Evolutionary conservation across 2,888 invertebrate species (phyloP).

Genomic region (Cyclophora punctaria): DNA sequence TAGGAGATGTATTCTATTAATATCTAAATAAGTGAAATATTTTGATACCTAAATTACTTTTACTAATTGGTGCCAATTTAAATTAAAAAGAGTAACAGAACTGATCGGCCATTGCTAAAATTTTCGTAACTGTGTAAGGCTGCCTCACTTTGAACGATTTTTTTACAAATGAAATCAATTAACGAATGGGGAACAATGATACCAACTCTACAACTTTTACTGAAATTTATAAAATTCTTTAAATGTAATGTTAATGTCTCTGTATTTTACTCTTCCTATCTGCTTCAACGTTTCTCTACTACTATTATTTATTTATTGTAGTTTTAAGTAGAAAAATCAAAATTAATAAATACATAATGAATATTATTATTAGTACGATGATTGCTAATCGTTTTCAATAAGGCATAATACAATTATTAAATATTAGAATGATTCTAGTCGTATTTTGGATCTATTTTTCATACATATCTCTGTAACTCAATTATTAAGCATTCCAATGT

Average conservation of each 20-base stretch:
- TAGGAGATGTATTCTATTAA: not conserved
- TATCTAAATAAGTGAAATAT: constrained; percentile 4
- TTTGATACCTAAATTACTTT: constrained; percentile 18
- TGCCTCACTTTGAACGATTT: constrained; percentile 23
- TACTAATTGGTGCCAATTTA: constrained; percentile 55
- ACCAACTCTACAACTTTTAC: constrained; percentile 28
- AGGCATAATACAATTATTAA: constrained; percentile 14
- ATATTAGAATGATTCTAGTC: constrained; percentile 33
- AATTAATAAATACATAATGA: not conserved
- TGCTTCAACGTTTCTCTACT: constrained; percentile 9
- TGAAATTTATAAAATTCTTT: constrained; percentile 14
- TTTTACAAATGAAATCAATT: constrained; percentile 28
- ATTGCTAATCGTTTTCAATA: constrained; percentile 5
- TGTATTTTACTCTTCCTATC: constrained; percentile 16
- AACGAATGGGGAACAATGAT: constrained; percentile 62
- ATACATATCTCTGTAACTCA: constrained; percentile 55
- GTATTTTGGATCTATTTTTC: constrained; percentile 35
- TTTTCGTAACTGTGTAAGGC: constrained; percentile 21
- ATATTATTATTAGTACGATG: not conserved
- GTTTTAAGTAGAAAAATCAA: not conserved
- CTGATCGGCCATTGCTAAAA: constrained; percentile 27
- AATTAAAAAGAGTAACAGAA: constrained; percentile 30
- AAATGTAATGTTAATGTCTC: constrained; percentile 11
- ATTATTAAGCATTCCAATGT: constrained; percentile 65
- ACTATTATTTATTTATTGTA: not conserved